These are phyloP conservation scores for Menidia beryllina DNA, from an alignment of 2,113 vertebrate species.

Conservation along the genomic window DNA sequence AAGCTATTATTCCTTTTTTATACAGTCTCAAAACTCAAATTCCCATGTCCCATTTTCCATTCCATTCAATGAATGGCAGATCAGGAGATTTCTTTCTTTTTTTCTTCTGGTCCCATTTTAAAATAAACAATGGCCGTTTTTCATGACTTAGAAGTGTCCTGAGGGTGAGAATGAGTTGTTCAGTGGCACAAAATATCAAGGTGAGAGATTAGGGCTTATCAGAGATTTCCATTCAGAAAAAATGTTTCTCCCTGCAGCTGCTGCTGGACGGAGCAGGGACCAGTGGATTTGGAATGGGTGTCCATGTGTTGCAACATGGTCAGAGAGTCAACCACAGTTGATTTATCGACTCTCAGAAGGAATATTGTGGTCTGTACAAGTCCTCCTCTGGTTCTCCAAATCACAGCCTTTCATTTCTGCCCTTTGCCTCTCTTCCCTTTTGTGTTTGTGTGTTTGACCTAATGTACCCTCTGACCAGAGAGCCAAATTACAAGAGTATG, in stretches of 20 bases:
- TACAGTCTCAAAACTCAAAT: slow-evolving; percentile 47
- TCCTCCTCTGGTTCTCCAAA: slow-evolving; percentile 28
- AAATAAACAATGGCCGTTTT: slow-evolving; percentile 64
- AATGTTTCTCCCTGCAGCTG: slow-evolving; percentile 25
- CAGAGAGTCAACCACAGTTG: slow-evolving; percentile 30
- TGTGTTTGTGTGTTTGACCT: slow-evolving; percentile 50
- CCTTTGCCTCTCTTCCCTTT: slow-evolving; percentile 1
- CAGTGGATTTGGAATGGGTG: slow-evolving; percentile 24
- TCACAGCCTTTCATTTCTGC: slow-evolving; percentile 21
- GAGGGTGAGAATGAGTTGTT: slow-evolving; percentile 24
- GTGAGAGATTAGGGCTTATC: slow-evolving; percentile 70
- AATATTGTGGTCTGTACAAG: slow-evolving; percentile 15
- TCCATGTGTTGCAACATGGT: slow-evolving; percentile 26
- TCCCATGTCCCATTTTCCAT: slow-evolving; percentile 61
- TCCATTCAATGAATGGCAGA: slow-evolving; percentile 43
- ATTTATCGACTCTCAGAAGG: slow-evolving; percentile 42
- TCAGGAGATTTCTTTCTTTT: slow-evolving; percentile 36
- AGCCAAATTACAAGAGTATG: slow-evolving; percentile 36
- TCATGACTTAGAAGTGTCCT: slow-evolving; percentile 62
- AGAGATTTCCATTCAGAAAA: slow-evolving; percentile 53
- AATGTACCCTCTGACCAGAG: slow-evolving; percentile 52
- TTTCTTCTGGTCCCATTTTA: slow-evolving; percentile 6
- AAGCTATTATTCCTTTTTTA: slow-evolving; percentile 29
- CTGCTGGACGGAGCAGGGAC: slow-evolving; percentile 23
- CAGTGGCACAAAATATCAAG: slow-evolving; percentile 62